Evolutionary conservation across 1,140 invertebrate species (phyloP).

Genomic region (Mizuhopecten yessoensis): DNA sequence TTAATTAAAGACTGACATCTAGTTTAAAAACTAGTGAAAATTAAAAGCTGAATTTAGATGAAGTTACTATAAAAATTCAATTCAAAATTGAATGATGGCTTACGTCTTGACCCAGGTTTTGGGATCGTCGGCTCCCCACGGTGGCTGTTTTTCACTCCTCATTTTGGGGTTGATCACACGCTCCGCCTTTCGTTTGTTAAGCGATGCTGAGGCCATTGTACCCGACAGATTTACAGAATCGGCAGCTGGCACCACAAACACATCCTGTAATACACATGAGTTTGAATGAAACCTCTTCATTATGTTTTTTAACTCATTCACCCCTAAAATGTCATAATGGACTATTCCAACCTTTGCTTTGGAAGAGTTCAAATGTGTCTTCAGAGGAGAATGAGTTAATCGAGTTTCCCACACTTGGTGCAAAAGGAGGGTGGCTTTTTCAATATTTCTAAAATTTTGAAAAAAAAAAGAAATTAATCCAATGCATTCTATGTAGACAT

Average conservation of each 20-base stretch:
- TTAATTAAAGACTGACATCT: constrained; percentile 39
- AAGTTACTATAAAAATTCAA: no score
- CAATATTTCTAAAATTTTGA: no score
- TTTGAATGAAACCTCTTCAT: neutral
- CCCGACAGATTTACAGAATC: constrained; percentile 75
- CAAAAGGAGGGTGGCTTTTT: no score
- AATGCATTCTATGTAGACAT: no score
- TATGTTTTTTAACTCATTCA: no score
- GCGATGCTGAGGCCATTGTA: constrained; percentile 76
- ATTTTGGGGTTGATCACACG: constrained; percentile 78
- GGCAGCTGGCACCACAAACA: constrained; percentile 74
- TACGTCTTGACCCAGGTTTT: constrained; percentile 82
- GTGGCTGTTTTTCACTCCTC: constrained; percentile 68
- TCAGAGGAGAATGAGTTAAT: no score
- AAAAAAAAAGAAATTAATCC: no score
- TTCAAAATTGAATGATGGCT: constrained; percentile 57
- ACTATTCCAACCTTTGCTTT: no score
- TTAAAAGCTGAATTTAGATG: no score
- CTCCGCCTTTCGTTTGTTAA: constrained; percentile 71
- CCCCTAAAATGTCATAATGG: no score
- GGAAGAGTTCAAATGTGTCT: no score
- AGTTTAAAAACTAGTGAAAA: neutral
- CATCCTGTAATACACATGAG: constrained; percentile 75
- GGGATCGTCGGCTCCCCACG: constrained; percentile 77
- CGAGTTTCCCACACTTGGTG: no score